Evolutionary conservation across 37 sponge, comb jelly and placozoan species (phyloP).

Genomic region (Geodia barretti): DNA sequence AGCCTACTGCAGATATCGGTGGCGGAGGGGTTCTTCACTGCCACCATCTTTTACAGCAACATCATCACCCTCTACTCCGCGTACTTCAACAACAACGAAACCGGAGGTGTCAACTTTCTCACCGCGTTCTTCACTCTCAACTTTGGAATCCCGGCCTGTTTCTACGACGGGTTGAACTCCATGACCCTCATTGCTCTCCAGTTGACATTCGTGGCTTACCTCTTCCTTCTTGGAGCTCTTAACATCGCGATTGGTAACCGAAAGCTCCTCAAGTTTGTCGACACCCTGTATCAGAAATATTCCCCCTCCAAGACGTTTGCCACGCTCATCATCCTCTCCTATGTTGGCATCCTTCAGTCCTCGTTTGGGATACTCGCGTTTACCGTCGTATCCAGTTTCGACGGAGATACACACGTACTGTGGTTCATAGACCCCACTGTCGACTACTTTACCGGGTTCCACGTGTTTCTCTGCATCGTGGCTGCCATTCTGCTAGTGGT

Average conservation of each 20-base stretch:
- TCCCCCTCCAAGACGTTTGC: constrained; percentile 40
- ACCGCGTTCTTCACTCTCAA: constrained; percentile 24
- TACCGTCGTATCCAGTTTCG: background rate
- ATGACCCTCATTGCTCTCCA: constrained; percentile 30
- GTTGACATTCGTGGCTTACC: constrained; percentile 48
- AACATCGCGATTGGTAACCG: constrained; percentile 4
- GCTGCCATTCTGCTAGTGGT: constrained; percentile 23
- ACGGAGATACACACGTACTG: background rate
- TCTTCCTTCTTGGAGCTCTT: constrained; percentile 27
- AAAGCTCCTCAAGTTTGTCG: background rate
- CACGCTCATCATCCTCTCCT: constrained; percentile 40
- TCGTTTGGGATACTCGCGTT: constrained; percentile 24
- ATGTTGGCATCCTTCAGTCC: constrained; percentile 13
- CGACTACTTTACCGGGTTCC: constrained; percentile 33
- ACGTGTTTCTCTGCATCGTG: constrained; percentile 7
- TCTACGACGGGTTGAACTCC: constrained; percentile 49
- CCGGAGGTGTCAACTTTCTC: background rate
- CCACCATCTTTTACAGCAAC: constrained; percentile 35
- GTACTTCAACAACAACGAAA: background rate
- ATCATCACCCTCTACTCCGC: constrained; percentile 3
- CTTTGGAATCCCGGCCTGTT: constrained; percentile 38
- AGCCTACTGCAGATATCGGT: constrained; percentile 24
- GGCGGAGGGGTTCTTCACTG: constrained; percentile 34
- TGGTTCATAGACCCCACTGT: constrained; percentile 52
- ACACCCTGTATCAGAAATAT: background rate